These are phyloP conservation scores for Drosophila meridionalis DNA, from an alignment of 2,888 invertebrate species.

Conservation along the genomic window DNA sequence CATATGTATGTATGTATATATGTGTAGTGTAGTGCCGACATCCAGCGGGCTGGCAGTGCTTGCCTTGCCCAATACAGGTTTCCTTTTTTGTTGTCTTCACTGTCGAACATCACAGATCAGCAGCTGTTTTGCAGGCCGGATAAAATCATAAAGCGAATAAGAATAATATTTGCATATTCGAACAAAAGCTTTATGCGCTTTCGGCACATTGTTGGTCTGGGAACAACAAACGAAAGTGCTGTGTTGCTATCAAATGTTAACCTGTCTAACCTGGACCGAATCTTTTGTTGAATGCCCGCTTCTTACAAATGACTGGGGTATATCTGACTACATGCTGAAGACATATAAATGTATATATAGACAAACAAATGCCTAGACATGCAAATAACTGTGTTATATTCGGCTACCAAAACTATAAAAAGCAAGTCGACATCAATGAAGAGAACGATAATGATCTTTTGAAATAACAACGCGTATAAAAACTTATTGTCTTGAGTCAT, in stretches of 20 bases:
- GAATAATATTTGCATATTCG: constrained; percentile 69
- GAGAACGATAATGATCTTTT: not conserved
- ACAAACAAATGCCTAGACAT: not conserved
- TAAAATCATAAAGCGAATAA: constrained; percentile 51
- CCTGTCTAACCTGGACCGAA: constrained; percentile 60
- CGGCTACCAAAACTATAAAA: not conserved
- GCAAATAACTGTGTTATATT: not conserved
- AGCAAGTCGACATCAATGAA: not conserved
- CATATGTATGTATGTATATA: too few species aligned
- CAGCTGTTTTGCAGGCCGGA: constrained; percentile 41
- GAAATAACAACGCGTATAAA: not conserved
- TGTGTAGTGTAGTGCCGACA: not conserved
- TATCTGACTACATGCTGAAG: constrained; percentile 5
- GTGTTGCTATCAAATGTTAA: constrained; percentile 57
- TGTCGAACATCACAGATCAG: constrained; percentile 29
- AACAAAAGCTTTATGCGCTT: constrained; percentile 59
- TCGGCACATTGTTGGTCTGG: constrained; percentile 55
- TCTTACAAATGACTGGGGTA: constrained; percentile 2
- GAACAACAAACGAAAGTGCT: constrained; percentile 75
- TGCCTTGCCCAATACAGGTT: constrained; percentile 40
- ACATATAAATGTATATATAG: not conserved
- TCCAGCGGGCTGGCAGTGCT: constrained; percentile 13
- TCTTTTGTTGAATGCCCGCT: constrained; percentile 6
- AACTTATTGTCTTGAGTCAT: not conserved
- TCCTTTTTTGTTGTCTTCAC: constrained; percentile 10